A percentile compares a stretch with the other conserved stretches of the same genome.
These are phyloP conservation scores for Prunella himalayana DNA, from an alignment of 2,113 vertebrate genomes.

Conservation along the genomic window DNA sequence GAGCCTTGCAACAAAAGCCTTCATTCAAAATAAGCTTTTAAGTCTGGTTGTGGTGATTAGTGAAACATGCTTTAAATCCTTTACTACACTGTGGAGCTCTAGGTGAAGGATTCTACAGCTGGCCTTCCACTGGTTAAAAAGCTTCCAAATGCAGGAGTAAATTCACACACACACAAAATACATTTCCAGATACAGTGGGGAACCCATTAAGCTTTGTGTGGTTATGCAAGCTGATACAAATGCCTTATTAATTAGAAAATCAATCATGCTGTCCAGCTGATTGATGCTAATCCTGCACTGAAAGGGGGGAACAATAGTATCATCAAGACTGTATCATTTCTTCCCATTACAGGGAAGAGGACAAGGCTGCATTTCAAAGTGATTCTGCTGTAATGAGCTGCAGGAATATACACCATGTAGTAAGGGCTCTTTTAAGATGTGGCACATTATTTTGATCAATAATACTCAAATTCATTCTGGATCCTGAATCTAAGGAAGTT, in stretches of 20 bases:
- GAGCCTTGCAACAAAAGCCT: neutral
- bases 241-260: constrained; percentile 78
- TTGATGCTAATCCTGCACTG: constrained; percentile 58
- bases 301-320: constrained; percentile 60
- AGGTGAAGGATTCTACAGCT: neutral
- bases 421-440: constrained; percentile 33
- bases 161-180: constrained; percentile 48
- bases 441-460: constrained; percentile 48
- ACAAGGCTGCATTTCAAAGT: constrained; percentile 65
- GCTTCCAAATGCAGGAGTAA: constrained; percentile 16
- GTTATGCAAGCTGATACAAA: constrained; percentile 68
- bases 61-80: neutral
- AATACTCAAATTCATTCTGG: constrained; percentile 34
- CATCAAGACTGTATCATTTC: constrained; percentile 73
- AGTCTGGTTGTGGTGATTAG: neutral
- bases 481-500: constrained; percentile 14
- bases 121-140: neutral
- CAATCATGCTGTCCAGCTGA: constrained; percentile 71
- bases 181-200: constrained; percentile 53
- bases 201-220: constrained; percentile 61
- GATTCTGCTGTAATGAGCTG: constrained; percentile 64
- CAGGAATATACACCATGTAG: neutral
- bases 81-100: neutral
- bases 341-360: constrained; percentile 67
- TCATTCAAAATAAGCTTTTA: neutral